phyloP scores from a whole-genome alignment of 1,140 invertebrate species.

The Streblospio benedicti region DNA sequence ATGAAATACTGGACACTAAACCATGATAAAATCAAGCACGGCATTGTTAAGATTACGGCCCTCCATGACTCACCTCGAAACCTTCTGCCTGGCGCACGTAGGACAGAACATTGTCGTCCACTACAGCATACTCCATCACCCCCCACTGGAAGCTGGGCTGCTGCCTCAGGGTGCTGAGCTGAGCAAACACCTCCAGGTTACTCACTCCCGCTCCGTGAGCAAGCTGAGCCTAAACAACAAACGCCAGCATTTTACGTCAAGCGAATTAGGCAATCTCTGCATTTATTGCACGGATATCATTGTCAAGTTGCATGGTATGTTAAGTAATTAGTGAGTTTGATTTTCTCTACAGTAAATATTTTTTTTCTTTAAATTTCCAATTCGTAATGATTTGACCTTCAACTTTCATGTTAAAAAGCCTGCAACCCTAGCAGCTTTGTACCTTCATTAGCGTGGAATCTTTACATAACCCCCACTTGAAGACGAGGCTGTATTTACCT shows the following conservation, averaged over 20 bases:
- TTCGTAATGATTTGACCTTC: no score
- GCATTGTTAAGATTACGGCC: no score
- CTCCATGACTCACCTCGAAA: no score
- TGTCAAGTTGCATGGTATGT: no score
- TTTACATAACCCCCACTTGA: not conserved
- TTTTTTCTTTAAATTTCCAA: not conserved
- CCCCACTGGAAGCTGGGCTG: slow-evolving; percentile 44
- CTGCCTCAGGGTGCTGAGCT: slow-evolving; percentile 31
- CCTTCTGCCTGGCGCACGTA: slow-evolving; percentile 37
- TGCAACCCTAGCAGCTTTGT: no score
- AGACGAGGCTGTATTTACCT: slow-evolving; percentile 21
- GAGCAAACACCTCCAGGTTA: slow-evolving; percentile 30
- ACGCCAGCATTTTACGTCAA: no score
- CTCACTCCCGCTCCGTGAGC: slow-evolving; percentile 27
- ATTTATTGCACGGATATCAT: no score
- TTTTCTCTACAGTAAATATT: not conserved
- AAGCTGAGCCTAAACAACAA: slow-evolving; percentile 19
- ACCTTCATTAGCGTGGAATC: not conserved
- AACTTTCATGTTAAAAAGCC: no score
- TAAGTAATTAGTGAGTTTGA: no score
- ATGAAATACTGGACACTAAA: no score
- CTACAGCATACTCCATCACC: slow-evolving; percentile 20
- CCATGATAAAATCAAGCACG: no score
- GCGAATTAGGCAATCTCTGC: no score
- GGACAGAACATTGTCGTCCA: slow-evolving; percentile 31